Evolutionary conservation across 2,888 invertebrate genomes (phyloP), one percentile per base, ranked within the genome.

Genomic region (Lasioglossum villosulum): DNA sequence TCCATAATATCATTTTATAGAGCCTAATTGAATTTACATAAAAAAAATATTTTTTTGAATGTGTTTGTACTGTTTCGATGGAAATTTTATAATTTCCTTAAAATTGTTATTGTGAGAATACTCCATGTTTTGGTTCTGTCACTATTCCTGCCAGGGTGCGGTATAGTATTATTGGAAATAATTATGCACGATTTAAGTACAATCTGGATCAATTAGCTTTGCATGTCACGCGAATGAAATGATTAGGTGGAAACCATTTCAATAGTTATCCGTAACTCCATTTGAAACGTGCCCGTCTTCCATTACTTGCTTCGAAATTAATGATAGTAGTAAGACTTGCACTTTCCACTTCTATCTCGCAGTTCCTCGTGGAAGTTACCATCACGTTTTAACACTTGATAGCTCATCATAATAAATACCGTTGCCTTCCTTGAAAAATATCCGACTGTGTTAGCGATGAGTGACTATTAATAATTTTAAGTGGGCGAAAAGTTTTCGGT

Each of bases 331-430:
- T 39, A 30, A 48, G 68, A 68, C 80, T 80, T 68, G 66, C 70
- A 59, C 75, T 80, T 80, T 80, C 71, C 71, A 80, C 52, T 76
- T 76, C 42, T 34, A 45, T 70, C 39, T 45, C 14, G 45, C 8
- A 16, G 66, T 66, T 66, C 12, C 52, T 27, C 14, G 75, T 42
- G 70, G 52, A 71, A 70, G 27, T 75, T 71, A 56, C 37, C 71
- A 52, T 80, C 75, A 63, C 75, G 80, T 80, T 80, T 80, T 48
- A 80, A 63, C 70, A 70, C 45, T n/a, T 71, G 45, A 39, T 80
- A 59, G 56, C 71, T 71, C 80, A 74, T 75, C 39, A 23, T 63
- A 70, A 75, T 80, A 74, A 66, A 80, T 80, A 72, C 37, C 37
- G n/a, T 45, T 37, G 59, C 12, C 68, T 71, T 30, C 70, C n/a